phyloP scores from a whole-genome alignment of 2,888 invertebrate genomes.

The Piscicola geometra region DNA sequence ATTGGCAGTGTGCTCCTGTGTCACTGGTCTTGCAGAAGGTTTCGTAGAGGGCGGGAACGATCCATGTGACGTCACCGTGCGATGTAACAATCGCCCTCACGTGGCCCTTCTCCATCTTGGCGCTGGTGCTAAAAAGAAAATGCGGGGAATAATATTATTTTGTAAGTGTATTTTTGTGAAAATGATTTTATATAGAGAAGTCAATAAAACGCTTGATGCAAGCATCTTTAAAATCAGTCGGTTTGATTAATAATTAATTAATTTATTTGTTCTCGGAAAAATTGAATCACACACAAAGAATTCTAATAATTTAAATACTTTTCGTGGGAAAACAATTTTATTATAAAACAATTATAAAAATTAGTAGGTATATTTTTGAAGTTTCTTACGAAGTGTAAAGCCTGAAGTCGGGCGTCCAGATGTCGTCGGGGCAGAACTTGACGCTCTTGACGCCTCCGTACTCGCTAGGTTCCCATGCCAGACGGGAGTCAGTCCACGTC shows the following conservation, averaged over 20 bases:
- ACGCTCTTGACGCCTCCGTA: not conserved
- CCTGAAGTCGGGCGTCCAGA: not conserved
- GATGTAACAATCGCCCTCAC: not conserved
- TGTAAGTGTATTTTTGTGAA: too few species aligned
- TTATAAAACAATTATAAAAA: too few species aligned
- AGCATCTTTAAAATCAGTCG: too few species aligned
- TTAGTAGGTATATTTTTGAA: too few species aligned
- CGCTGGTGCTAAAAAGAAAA: not conserved
- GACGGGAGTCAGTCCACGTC: not conserved
- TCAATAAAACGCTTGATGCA: too few species aligned
- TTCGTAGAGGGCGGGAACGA: not conserved
- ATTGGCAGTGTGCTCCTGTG: not conserved
- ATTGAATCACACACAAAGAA: not conserved
- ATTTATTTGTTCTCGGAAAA: not conserved
- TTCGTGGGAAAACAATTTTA: too few species aligned
- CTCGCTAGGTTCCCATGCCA: not conserved
- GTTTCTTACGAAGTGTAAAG: not conserved
- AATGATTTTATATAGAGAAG: too few species aligned
- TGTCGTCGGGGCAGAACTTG: not conserved
- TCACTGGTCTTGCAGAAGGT: not conserved
- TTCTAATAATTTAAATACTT: not conserved
- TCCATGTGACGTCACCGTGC: not conserved
- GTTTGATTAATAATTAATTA: too few species aligned
- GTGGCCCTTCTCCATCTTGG: slow-evolving; percentile 2
- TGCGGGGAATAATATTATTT: too few species aligned